Conservation (phyloP, 2,888 invertebrate species). For the Tenthredo amoena region DNA sequence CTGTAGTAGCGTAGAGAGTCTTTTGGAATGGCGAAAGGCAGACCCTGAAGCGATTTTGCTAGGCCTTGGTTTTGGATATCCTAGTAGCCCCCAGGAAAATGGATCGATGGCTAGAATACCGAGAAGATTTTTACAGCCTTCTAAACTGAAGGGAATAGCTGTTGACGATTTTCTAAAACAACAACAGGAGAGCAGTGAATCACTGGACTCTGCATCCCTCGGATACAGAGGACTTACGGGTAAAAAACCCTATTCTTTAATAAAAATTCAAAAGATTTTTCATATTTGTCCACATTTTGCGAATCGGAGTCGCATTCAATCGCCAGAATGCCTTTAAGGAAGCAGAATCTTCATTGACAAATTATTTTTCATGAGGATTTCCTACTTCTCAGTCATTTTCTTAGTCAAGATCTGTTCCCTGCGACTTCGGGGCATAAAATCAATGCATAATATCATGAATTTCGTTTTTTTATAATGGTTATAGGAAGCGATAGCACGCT, state of each 20-base stretch:
- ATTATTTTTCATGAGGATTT: not conserved
- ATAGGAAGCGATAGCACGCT: slow-evolving; percentile 75
- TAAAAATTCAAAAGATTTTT: not conserved
- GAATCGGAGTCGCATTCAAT: not conserved
- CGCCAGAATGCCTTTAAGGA: not conserved
- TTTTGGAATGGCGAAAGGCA: slow-evolving; percentile 90
- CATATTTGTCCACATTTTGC: not conserved
- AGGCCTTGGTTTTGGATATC: slow-evolving; percentile 89
- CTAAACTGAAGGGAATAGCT: slow-evolving; percentile 88
- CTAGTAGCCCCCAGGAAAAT: slow-evolving; percentile 83
- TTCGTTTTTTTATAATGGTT: slow-evolving; percentile 59
- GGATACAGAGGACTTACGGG: slow-evolving; percentile 90
- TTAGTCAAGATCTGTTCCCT: not conserved
- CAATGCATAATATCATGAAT: not conserved
- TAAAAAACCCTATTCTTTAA: slow-evolving; percentile 67
- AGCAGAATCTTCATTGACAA: not conserved
- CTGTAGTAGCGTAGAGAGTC: slow-evolving; percentile 90
- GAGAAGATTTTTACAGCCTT: slow-evolving; percentile 89
- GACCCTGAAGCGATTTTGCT: slow-evolving; percentile 94
- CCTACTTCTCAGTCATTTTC: not conserved
- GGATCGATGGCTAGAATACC: slow-evolving; percentile 87
- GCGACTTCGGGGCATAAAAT: not conserved
- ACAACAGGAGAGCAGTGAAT: slow-evolving; percentile 86
- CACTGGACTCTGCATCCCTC: slow-evolving; percentile 87
- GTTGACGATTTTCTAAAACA: slow-evolving; percentile 88